phyloP scores from a whole-genome alignment of 2,888 invertebrate genomes.

The Blastobasis adustella region DNA sequence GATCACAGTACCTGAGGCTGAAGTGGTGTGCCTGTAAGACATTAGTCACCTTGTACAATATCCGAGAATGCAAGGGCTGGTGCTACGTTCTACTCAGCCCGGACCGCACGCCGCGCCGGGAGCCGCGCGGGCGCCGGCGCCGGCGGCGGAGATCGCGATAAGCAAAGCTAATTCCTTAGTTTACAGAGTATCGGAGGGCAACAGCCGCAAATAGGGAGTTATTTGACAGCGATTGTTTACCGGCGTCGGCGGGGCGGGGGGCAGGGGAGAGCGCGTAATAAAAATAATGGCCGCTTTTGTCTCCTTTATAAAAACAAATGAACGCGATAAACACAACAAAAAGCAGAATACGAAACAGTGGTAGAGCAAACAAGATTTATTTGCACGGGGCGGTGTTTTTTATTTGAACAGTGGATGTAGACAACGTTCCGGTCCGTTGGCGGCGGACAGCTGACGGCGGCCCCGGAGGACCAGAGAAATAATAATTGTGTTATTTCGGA shows the following conservation, averaged over 20 bases:
- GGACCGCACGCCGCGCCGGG: too few relatives aligned
- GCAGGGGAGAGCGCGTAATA: not conserved
- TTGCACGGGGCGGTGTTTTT: not conserved
- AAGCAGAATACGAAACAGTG: not conserved
- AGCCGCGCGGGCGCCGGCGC: too few relatives aligned
- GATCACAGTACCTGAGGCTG: too few relatives aligned
- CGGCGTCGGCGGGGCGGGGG: not conserved
- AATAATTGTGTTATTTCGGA: not conserved
- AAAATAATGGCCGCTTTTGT: conserved; percentile 5
- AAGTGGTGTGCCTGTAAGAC: too few relatives aligned
- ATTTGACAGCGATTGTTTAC: conserved; percentile 2
- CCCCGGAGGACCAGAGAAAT: not conserved
- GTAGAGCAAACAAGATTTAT: not conserved
- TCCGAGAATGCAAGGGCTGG: too few relatives aligned
- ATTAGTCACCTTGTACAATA: too few relatives aligned
- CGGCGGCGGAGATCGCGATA: too few relatives aligned
- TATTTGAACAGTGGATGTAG: too few relatives aligned
- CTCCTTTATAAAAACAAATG: conserved; percentile 8
- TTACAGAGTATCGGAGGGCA: not conserved
- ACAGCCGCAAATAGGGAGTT: not conserved
- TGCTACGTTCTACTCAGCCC: too few relatives aligned
- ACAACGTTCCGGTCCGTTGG: too few relatives aligned
- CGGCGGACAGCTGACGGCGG: not conserved
- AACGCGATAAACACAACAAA: conserved; percentile 6
- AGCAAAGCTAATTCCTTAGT: too few relatives aligned